Percentiles rank a stretch among this genome's conserved stretches.
Evolutionary conservation across 2,113 vertebrate genomes (phyloP).

Genomic region (Alaudala cheleensis): DNA sequence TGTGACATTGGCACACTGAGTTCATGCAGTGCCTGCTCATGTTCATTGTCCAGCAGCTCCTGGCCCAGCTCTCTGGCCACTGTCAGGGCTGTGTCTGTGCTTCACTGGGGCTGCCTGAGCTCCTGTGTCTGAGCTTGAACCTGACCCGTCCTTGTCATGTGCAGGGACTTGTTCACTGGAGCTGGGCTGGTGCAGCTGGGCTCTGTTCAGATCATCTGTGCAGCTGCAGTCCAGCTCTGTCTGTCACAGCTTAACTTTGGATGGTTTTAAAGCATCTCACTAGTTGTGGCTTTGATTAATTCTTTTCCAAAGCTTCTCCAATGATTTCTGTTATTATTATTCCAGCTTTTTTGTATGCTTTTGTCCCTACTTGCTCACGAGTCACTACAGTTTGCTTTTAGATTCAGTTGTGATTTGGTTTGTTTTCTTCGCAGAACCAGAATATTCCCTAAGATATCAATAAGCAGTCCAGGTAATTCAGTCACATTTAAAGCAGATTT

Average conservation of each 20-base stretch:
- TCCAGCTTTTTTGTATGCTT: not conserved
- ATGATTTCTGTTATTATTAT: not conserved
- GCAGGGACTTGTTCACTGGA: not conserved
- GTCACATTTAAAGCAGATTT: accelerated
- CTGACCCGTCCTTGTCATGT: not conserved
- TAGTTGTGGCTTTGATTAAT: not conserved
- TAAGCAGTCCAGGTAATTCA: not conserved
- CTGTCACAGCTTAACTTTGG: not conserved
- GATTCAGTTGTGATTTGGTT: not conserved
- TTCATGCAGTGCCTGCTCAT: too few species aligned
- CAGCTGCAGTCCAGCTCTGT: not conserved
- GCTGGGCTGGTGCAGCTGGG: not conserved
- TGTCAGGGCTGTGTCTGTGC: not conserved
- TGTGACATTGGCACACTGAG: not conserved
- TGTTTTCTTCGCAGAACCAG: not conserved
- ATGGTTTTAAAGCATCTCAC: not conserved
- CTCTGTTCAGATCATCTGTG: not conserved
- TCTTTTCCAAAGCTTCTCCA: not conserved
- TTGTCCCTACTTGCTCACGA: not conserved
- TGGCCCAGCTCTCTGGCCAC: not conserved
- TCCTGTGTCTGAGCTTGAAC: not conserved
- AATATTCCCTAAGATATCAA: not conserved
- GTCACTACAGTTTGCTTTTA: not conserved
- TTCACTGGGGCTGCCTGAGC: not conserved
- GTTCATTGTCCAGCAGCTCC: not conserved